Base-by-base conservation (phyloP, 2,888 invertebrate species). In the Cyclophora punctaria region DNA sequence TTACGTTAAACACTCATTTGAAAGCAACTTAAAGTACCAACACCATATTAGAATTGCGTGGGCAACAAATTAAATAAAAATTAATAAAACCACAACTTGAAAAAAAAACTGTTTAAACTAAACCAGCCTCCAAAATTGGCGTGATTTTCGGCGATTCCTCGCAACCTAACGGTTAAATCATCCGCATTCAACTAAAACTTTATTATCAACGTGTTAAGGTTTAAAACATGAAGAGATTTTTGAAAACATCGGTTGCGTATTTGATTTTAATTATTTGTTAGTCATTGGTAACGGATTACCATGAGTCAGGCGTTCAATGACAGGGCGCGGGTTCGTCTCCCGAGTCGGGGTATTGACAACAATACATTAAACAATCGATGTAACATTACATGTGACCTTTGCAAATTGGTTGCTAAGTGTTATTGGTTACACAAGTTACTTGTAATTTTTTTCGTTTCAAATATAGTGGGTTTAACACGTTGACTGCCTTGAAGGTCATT, bases 191-290 rank as follows among this genome's bases (percentile, higher is more conserved):
- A 51, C 52, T 51, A 44, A 75, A 58, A 66, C 78, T 67, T 69
- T 81, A 66, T 67, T 0, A 35, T 20, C 35, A 54, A 43, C 7
- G 6, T 34, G 4, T 58, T 63, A 79, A 66, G 67, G 73, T 68
- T 56, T 60, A 68, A 57, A 66, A 58, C 72, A 49, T 49, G 58
- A 59, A 59, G 50, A 57, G 58, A 48, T 55, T 59, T 63, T 43
- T 58, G 59, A 53, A 60, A 66, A 73, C 73, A 83, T 76, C 72
- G 73, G 67, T 72, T 70, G 59, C 69, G 63, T 59, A 58, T 37
- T 37, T 37, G 62, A 66, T 77, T 83, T 57, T 85, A 86, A 87
- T 87, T 85, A 84, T 79, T 83, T 81, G 76, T 85, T 84, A 83
- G 72, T 86, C 83, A 84, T 73, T 66, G 72, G 75, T 83, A 85